Percentiles rank a stretch among this genome's conserved stretches.
Conservation (phyloP, 2,113 vertebrate genomes). For the Phaethon lepturus region DNA sequence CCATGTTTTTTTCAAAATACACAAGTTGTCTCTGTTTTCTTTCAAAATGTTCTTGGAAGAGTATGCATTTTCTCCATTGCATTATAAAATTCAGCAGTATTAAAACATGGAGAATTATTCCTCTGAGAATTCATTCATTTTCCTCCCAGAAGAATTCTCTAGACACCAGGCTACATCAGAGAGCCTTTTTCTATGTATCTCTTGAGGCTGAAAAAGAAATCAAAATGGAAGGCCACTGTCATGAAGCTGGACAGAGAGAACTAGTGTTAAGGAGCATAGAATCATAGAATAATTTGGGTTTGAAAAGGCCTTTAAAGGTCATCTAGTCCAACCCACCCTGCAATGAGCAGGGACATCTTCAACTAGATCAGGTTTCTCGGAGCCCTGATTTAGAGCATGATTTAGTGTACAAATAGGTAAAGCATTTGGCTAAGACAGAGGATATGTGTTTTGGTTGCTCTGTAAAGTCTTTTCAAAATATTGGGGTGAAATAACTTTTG, state of each 20-base stretch:
- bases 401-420: not conserved
- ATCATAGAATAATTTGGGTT: no score
- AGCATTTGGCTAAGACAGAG: not conserved
- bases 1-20: not conserved
- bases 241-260: not conserved
- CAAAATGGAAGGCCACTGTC: not conserved
- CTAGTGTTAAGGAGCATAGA: not conserved
- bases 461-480: not conserved
- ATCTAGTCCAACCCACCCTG: no score
- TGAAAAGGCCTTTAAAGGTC: no score
- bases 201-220: not conserved
- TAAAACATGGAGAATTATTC: not conserved
- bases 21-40: not conserved
- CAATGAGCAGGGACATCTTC: no score
- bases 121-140: not conserved
- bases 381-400: not conserved
- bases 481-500: not conserved
- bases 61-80: not conserved
- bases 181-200: not conserved
- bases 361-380: no score
- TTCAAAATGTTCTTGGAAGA: not conserved
- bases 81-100: not conserved
- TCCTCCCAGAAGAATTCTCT: not conserved
- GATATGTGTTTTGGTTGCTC: not conserved
- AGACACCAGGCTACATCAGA: not conserved